Evolutionary conservation across 2,113 vertebrate genomes (phyloP).

Genomic region (Myrmophylax atrothorax): DNA sequence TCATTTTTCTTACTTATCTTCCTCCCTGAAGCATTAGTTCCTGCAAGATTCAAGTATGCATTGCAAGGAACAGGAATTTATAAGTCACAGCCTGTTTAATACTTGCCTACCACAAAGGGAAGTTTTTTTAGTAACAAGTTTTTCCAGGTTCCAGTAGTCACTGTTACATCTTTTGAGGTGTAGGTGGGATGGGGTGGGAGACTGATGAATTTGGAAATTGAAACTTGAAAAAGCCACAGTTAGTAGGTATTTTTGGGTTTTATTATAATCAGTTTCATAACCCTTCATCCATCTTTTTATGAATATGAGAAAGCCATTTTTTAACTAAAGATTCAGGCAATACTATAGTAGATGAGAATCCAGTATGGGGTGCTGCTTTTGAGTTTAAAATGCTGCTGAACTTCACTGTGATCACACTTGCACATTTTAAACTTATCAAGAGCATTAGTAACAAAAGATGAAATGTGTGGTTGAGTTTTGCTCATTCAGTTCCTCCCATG

Average conservation of each 20-base stretch:
- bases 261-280: background rate
- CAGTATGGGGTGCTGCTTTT: background rate
- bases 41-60: background rate
- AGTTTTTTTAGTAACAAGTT: background rate
- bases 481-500: background rate
- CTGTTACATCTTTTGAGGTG: background rate
- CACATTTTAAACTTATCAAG: background rate
- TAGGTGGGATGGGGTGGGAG: background rate
- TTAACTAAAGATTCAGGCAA: background rate
- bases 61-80: background rate
- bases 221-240: background rate
- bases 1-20: background rate
- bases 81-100: background rate
- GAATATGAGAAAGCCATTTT: background rate
- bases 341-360: background rate
- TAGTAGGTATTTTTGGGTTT: background rate
- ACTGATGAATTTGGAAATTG: background rate
- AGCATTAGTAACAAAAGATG: background rate
- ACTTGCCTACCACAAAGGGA: background rate
- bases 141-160: background rate
- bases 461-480: background rate
- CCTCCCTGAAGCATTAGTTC: background rate
- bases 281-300: background rate
- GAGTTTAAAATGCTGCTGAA: background rate
- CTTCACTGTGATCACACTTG: background rate